A percentile compares a stretch with the other conserved stretches of the same genome.
Conservation (phyloP, 1,140 invertebrate genomes). For the Drosophila pallidifrons region DNA sequence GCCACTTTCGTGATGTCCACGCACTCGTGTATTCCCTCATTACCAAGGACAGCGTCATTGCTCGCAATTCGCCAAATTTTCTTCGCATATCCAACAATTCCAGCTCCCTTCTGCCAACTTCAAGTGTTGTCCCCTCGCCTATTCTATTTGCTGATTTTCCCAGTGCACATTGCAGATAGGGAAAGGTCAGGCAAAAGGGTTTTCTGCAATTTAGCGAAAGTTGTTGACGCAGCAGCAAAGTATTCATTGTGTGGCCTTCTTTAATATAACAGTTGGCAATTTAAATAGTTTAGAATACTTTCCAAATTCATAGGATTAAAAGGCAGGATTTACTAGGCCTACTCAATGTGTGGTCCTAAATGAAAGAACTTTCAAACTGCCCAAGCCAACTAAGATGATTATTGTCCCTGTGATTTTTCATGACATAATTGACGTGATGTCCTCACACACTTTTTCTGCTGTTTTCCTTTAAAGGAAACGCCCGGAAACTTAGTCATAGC, state of each 20-base stretch:
- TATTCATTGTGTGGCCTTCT: constrained; percentile 22
- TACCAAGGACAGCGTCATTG: background rate
- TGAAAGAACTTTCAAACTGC: too few relatives aligned
- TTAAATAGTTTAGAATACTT: background rate
- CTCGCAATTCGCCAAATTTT: background rate
- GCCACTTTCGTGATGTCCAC: background rate
- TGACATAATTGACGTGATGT: background rate
- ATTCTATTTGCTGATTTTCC: background rate
- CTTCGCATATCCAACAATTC: background rate
- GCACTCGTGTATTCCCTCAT: background rate
- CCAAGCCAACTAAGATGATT: too few relatives aligned
- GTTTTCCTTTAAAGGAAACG: background rate
- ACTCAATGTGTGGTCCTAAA: too few relatives aligned
- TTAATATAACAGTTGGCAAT: background rate
- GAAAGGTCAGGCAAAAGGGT: background rate
- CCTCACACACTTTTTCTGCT: background rate
- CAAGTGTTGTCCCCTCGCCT: background rate
- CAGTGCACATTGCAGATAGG: background rate
- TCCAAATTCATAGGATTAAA: background rate
- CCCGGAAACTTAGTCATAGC: constrained; percentile 37
- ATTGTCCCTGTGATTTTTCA: too few relatives aligned
- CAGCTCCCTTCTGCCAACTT: background rate
- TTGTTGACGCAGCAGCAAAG: constrained; percentile 22
- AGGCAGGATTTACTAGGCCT: too few relatives aligned
- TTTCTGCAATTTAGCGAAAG: constrained; percentile 5